phyloP scores from a whole-genome alignment of 2,113 vertebrate genomes.

The Gadus chalcogrammus region DNA sequence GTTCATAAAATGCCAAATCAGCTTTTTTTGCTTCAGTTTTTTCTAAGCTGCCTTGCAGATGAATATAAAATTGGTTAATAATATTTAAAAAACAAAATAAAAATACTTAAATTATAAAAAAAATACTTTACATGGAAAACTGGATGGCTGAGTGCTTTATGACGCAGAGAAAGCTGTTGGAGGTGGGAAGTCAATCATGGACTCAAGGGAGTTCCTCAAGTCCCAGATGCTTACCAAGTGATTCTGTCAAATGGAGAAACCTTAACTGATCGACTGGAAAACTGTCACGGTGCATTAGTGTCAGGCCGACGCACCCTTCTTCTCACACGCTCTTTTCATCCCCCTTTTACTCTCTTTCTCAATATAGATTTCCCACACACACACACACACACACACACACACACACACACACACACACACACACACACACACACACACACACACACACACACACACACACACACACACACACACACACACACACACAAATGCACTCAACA shows the following conservation, averaged over 20 bases:
- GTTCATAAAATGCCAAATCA: too few species aligned
- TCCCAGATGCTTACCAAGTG: slow-evolving; percentile 28
- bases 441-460: slow-evolving; percentile 9
- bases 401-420: too few species aligned
- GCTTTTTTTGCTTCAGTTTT: too few species aligned
- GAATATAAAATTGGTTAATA: too few species aligned
- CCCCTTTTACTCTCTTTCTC: too few species aligned
- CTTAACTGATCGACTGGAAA: slow-evolving; percentile 45
- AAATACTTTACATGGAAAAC: too few species aligned
- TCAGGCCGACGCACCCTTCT: slow-evolving; percentile 7
- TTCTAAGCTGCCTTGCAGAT: too few species aligned
- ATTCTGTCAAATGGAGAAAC: slow-evolving; percentile 30
- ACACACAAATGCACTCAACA: slow-evolving; percentile 7
- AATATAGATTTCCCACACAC: not conserved
- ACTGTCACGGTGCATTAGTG: slow-evolving; percentile 41
- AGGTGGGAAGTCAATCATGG: slow-evolving; percentile 24
- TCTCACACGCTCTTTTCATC: not conserved
- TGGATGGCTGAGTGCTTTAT: not conserved
- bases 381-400: slow-evolving; percentile 13
- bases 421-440: slow-evolving; percentile 11
- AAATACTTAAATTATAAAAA: not conserved
- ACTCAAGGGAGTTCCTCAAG: slow-evolving; percentile 23
- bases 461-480: slow-evolving; percentile 9
- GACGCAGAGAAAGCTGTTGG: slow-evolving; percentile 30
- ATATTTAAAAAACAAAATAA: not conserved